Evolutionary conservation across 2,888 invertebrate genomes (phyloP), one percentile per base, ranked within the genome.

Genomic region (Orgyia antiqua): DNA sequence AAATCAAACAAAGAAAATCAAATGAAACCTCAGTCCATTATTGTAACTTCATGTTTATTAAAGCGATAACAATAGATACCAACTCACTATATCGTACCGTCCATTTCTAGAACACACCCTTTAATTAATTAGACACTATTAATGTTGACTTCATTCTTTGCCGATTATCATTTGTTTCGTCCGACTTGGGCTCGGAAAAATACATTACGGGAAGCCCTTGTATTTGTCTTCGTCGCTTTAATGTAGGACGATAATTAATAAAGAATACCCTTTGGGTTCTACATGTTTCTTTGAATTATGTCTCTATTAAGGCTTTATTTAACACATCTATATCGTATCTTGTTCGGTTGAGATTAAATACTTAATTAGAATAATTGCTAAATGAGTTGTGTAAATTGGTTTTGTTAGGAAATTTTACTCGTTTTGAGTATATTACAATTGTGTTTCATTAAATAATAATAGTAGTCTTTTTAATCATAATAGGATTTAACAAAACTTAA

Each of bases 121-220:
- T 53, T 75, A 77, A 84, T 82, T 79, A 80, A 83, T 84, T 64
- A 69, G 52, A 56, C 56, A 57, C 73, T 75, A 71, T 82, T 78
- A 76, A 68, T 69, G 77, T 50, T 73, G 80, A 84, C 80, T 86
- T 80, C 79, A 83, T 83, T 83, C 80, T 74, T 78, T 70, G 69
- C 74, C 82, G 83, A 84, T 84, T 84, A 84, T 80, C 83, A 86
- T 86, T 84, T 79, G 80, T 84, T 82, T 82, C 64, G 73, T 70
- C 77, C 53, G 57, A 58, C 60, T 62, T 67, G 63, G 72, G 65
- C 66, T 61, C 59, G 71, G 79, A 83, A 83, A 86, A 84, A 83
- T 84, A 84, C 74, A 83, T 86, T 80, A 80, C 61, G 64, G 59
- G 58, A 56, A 68, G 38, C 63, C 66, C 71, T 61, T 66, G 63